Base-by-base conservation (phyloP, 2,797 vertebrate species). In the Anas capensis region DNA sequence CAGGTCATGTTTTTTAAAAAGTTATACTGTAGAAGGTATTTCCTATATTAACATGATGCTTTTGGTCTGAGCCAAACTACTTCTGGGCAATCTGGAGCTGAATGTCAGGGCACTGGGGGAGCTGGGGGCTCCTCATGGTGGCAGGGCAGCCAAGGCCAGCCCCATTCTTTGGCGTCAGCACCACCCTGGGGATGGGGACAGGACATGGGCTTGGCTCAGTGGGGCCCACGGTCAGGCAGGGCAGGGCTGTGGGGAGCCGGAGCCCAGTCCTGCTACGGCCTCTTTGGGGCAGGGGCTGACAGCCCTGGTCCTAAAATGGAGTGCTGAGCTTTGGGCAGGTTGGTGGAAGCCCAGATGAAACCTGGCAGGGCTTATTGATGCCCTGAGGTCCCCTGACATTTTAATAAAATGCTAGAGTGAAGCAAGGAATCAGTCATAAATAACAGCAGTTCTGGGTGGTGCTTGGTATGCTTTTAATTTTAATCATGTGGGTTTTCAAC, bases 91-190 rank as follows among this genome's bases (percentile, higher is more conserved):
- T 13, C 3, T 9, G 38, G 34, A 29, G 16, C 38, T 31, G 14
- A 40, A 49, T 1, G 3, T n/a, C 9, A 6, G 16, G 38, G 8
- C 24, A 4, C 1, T 0, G 2, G 2, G 21, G 21, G 6, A 9
- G 4, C 10, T 27, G 6, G 54, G 26, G 31, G 10, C 20, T 31
- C 18, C 13, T 11, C 1, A 2, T 11, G 4, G n/a, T 2, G 4
- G 29, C 42, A 20, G 16, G 42, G 21, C 14, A 66, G 42, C 5
- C 61, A 20, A 24, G 10, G 16, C 15, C 34, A 38, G 58, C 24
- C 24, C 24, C 60, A 61, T 14, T 10, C 36, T 17, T 10, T 7
- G 34, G 8, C 14, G 14, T 29, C 0, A 0, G 1, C 16, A 7
- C 1, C 19, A 34, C 64, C 8, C 6, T 6, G 23, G 16, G 12